Evolutionary conservation across 2,888 invertebrate genomes (phyloP).

Genomic region (Callinectes sapidus): DNA sequence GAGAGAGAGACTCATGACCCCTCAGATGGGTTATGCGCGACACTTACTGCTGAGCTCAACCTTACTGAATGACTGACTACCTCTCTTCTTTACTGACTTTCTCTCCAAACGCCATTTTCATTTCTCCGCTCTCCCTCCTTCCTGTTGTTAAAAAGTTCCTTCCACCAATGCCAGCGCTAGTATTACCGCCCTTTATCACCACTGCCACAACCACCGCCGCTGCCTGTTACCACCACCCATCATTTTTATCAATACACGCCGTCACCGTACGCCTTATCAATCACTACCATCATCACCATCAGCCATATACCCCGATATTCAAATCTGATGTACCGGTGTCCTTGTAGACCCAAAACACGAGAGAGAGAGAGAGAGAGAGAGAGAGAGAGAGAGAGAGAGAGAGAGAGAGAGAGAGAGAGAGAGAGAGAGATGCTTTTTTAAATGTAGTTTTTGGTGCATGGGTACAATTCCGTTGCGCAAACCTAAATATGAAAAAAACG

Average conservation of each 20-base stretch:
- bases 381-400: slow-evolving; percentile 29
- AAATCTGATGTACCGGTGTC: too few relatives aligned
- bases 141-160: too few relatives aligned
- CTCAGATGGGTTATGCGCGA: background rate
- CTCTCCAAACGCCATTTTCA: background rate
- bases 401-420: slow-evolving; percentile 29
- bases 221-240: background rate
- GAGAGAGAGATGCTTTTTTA: background rate
- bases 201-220: background rate
- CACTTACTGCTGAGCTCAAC: background rate
- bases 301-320: background rate
- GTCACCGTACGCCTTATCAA: background rate
- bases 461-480: slow-evolving; percentile 33
- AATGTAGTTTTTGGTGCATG: background rate
- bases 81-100: slow-evolving; percentile 21
- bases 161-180: background rate
- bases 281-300: background rate
- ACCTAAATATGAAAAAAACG: background rate
- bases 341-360: background rate
- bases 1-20: slow-evolving; percentile 25
- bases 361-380: slow-evolving; percentile 29
- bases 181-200: background rate
- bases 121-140: background rate
- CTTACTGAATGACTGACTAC: background rate
- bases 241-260: background rate